These are phyloP conservation scores for Syncerus caffer DNA, from an alignment of 2,797 vertebrate species.

Conservation along the genomic window DNA sequence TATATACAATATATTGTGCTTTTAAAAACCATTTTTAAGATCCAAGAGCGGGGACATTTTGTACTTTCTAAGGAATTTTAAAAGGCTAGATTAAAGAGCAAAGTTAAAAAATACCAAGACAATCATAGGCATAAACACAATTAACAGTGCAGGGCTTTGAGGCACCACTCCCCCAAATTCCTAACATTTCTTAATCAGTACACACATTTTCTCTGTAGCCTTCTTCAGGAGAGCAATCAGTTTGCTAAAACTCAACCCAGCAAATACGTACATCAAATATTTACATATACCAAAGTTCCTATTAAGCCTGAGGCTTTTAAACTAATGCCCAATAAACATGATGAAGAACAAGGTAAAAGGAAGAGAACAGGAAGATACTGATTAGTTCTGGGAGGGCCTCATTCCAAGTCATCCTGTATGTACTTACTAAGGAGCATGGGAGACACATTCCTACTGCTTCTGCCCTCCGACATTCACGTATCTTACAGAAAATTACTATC, in stretches of 20 bases:
- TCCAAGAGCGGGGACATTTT: neutral
- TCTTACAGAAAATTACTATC: constrained; percentile 53
- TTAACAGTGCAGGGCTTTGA: constrained; percentile 38
- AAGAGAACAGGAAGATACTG: neutral
- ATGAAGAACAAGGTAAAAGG: neutral
- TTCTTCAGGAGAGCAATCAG: neutral
- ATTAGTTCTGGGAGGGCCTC: neutral
- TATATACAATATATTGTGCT: neutral
- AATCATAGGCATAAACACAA: constrained; percentile 31
- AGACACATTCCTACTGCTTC: neutral
- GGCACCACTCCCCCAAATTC: constrained; percentile 35
- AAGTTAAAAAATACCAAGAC: neutral
- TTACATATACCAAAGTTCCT: constrained; percentile 50
- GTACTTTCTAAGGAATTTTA: constrained; percentile 26
- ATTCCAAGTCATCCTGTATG: neutral
- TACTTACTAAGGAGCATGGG: constrained; percentile 25
- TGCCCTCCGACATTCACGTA: neutral
- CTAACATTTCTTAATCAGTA: constrained; percentile 61
- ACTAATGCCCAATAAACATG: constrained; percentile 49
- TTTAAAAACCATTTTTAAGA: neutral
- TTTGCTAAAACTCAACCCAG: constrained; percentile 33
- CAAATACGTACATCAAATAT: constrained; percentile 58
- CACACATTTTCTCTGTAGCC: constrained; percentile 23
- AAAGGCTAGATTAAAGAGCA: constrained; percentile 29
- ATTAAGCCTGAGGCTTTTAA: constrained; percentile 41